A percentile compares a stretch with the other conserved stretches of the same genome.
Conservation (phyloP, 2,888 invertebrate genomes). For the Labia minor region DNA sequence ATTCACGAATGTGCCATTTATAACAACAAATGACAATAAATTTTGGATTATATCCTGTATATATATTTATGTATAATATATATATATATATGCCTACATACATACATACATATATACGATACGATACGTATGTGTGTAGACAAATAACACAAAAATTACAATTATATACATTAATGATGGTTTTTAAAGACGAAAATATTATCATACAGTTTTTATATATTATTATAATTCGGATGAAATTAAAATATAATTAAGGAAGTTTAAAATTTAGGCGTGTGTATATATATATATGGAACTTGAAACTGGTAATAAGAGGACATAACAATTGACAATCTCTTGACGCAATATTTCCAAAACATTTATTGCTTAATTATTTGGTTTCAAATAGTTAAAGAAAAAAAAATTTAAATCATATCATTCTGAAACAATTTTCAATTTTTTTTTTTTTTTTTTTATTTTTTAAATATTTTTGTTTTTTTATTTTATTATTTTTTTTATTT, state of each 20-base stretch:
- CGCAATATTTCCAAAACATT: slow-evolving; percentile 1
- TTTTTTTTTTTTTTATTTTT: background rate
- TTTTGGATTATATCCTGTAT: background rate
- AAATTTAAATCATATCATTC: background rate
- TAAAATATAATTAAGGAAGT: too few species aligned
- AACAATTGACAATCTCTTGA: slow-evolving; percentile 13
- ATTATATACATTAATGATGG: background rate
- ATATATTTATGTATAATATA: background rate
- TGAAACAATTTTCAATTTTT: background rate
- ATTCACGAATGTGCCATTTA: slow-evolving; percentile 1
- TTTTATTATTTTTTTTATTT: background rate
- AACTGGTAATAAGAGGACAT: background rate
- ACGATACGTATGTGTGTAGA: too few species aligned
- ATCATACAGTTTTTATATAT: background rate
- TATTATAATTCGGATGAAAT: background rate
- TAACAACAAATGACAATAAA: background rate
- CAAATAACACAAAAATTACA: background rate
- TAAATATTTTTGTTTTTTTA: background rate
- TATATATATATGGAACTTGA: background rate
- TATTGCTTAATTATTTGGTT: background rate
- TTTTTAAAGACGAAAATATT: background rate
- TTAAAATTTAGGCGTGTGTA: too few species aligned
- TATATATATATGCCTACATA: too few species aligned
- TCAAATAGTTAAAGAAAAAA: background rate
- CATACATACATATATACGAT: too few species aligned